Base-by-base conservation (phyloP, 2,797 vertebrate species). In the Galago senegalensis region DNA sequence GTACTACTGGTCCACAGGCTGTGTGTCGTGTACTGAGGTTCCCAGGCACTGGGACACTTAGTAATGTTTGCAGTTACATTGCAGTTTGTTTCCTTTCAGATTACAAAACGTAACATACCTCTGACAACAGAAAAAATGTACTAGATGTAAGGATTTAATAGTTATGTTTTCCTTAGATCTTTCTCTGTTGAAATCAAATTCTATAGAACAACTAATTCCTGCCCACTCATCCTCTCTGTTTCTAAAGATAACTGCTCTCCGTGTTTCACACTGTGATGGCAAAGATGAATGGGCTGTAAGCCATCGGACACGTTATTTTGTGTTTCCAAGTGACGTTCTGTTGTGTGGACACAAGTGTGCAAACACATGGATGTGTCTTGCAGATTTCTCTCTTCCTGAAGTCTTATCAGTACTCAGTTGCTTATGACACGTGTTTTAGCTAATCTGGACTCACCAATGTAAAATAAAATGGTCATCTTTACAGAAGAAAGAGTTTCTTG, bases 301-400 rank as follows among this genome's bases (percentile, higher is more conserved):
- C 49, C 34, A 14, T 67, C n/a, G 31, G 63, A n/a, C 21, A 72
- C 3, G 0, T 70, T 81, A 13, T 18, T 34, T 11, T 70, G 53
- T 89, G 34, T 83, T 89, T 85, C 63, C 34, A 31, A 79, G 72
- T 56, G 69, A 40, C 29, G 5, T 13, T 23, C 56, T 25, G 14
- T 13, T 21, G 7, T 13, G 7, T 40, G 2, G 6, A 49, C 29
- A n/a, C 8, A 31, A 0, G 2, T 8, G 9, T 20, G 21, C 21
- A 14, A 40, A 53, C 11, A 23, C 5, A 8, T 3, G 0, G 16
- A 77, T 4, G 1, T 0, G 9, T 25, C 60, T 65, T 61, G n/a
- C 27, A 46, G 14, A 58, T 12, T 20, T 94, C n/a, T 94, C n/a
- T 80, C 65, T 92, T 67, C 56, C 85, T 65, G n/a, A 80, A 79